Conservation (phyloP, 2,797 vertebrate genomes). For the Mycteria americana region DNA sequence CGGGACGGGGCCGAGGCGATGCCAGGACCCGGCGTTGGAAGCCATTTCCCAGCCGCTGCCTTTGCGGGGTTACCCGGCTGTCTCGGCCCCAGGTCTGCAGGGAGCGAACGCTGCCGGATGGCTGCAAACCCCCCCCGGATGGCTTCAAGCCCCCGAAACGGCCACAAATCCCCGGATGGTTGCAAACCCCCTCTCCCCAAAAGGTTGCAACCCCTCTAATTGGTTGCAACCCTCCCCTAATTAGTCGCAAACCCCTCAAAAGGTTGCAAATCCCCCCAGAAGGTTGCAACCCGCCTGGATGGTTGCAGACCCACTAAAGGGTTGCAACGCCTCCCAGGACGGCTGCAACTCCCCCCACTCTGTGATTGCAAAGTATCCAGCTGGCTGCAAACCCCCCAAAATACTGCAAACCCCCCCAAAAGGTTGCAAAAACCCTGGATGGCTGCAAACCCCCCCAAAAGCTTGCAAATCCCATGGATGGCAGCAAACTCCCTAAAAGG, state of each 20-base stretch:
- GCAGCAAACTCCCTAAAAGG: not conserved
- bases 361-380: too few species aligned
- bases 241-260: not conserved
- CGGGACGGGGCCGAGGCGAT: not conserved
- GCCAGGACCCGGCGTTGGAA: not conserved
- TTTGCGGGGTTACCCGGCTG: rapidly evolving
- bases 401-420: too few species aligned
- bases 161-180: not conserved
- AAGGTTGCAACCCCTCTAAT: not conserved
- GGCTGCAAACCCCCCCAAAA: not conserved
- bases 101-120: rapidly evolving
- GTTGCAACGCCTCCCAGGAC: too few species aligned
- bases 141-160: not conserved
- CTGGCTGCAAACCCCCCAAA: not conserved
- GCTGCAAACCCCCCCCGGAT: not conserved
- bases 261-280: not conserved
- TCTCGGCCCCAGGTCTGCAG: not conserved
- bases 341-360: too few species aligned
- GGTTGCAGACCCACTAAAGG: too few species aligned
- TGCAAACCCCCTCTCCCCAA: not conserved
- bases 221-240: not conserved
- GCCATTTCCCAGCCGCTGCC: not conserved
- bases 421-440: not conserved
- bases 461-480: too few species aligned
- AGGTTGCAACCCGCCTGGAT: not conserved